phyloP scores from a whole-genome alignment of 2,113 vertebrate species.

The Antigone vipio region DNA sequence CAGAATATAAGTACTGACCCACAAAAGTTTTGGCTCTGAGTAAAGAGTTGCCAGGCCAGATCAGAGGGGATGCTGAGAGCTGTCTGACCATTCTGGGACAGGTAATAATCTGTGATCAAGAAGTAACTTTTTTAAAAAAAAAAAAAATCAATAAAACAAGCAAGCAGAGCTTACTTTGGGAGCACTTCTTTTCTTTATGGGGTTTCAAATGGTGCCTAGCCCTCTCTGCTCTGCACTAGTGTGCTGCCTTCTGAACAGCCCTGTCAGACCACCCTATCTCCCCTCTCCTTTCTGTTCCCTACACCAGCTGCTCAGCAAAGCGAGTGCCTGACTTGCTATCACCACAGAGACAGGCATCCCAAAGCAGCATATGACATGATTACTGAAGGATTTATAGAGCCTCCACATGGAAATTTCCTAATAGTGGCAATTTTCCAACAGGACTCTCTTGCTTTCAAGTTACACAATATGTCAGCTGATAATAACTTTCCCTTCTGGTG shows the following conservation, averaged over 20 bases:
- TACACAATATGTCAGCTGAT: constrained; percentile 45
- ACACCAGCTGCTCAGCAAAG: not conserved
- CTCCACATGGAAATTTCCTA: constrained; percentile 34
- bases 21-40: not conserved
- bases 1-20: not conserved
- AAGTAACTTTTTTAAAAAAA: too few species aligned
- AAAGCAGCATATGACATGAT: not conserved
- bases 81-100: not conserved
- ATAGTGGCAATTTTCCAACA: constrained; percentile 36
- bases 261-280: not conserved
- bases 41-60: not conserved
- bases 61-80: not conserved
- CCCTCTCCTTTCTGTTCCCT: not conserved
- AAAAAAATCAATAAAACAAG: not conserved
- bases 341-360: not conserved
- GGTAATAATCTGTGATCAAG: not conserved
- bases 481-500: constrained; percentile 32
- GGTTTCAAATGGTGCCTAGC: not conserved
- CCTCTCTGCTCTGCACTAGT: not conserved
- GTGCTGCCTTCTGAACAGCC: not conserved
- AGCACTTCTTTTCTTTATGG: not conserved
- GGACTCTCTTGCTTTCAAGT: not conserved
- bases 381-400: constrained; percentile 16
- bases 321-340: not conserved
- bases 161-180: not conserved